These are phyloP conservation scores for Orthosia incerta DNA, from an alignment of 2,888 invertebrate genomes.

Conservation along the genomic window DNA sequence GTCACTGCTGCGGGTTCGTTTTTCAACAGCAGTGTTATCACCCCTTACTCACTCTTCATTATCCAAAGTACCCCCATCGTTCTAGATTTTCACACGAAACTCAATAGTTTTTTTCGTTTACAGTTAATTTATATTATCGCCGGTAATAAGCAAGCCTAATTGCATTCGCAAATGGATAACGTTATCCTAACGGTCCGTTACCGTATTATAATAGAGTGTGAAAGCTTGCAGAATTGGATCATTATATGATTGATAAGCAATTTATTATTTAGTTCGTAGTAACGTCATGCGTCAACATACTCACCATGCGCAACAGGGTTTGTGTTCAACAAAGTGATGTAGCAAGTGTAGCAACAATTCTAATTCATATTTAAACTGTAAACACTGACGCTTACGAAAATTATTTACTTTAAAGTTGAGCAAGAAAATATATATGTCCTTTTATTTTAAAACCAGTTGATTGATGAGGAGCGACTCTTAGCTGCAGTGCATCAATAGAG, in stretches of 20 bases:
- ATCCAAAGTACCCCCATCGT: constrained; percentile 81
- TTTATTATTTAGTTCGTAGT: not conserved
- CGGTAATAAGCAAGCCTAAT: constrained; percentile 32
- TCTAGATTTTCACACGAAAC: constrained; percentile 84
- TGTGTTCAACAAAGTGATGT: not conserved
- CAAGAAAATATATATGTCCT: not conserved
- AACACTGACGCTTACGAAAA: not conserved
- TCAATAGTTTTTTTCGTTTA: constrained; percentile 64
- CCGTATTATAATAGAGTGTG: not conserved
- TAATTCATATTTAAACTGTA: not conserved
- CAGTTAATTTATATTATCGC: constrained; percentile 49
- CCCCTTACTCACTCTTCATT: constrained; percentile 74
- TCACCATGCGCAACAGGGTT: not conserved
- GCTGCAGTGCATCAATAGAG: constrained; percentile 17
- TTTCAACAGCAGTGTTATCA: constrained; percentile 75
- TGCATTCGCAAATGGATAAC: constrained; percentile 36
- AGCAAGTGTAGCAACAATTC: not conserved
- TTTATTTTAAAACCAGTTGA: constrained; percentile 30
- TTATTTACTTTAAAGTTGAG: not conserved
- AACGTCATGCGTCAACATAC: not conserved
- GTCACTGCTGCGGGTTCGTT: constrained; percentile 73
- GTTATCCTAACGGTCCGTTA: constrained; percentile 17
- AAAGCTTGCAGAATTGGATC: constrained; percentile 17
- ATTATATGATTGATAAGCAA: not conserved
- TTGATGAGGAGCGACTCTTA: constrained; percentile 17